Conservation (phyloP, 2,888 invertebrate species). For the Noctua fimbriata region DNA sequence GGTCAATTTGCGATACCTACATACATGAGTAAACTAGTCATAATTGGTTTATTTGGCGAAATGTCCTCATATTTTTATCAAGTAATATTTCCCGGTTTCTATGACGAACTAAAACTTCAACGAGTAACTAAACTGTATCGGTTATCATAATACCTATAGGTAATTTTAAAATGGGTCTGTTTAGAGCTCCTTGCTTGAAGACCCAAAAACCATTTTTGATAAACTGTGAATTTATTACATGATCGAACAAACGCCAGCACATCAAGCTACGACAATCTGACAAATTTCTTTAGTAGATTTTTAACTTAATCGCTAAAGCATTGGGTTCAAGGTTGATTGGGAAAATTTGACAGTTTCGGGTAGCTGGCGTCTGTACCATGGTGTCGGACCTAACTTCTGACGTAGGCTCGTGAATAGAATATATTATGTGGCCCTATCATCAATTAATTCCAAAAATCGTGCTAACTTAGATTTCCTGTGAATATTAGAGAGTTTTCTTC, state of each 20-base stretch:
- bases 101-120: neutral
- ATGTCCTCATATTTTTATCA: neutral
- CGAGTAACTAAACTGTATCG: neutral
- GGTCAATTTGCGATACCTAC: neutral
- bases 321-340: no score
- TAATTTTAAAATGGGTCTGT: neutral
- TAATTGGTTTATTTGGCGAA: neutral
- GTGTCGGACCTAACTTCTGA: neutral
- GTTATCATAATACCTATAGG: neutral
- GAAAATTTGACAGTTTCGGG: no score
- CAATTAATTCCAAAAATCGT: neutral
- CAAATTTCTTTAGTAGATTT: no score
- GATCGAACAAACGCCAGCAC: no score
- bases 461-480: neutral
- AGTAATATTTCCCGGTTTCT: neutral
- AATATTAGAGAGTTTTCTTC: neutral
- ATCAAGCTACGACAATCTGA: no score
- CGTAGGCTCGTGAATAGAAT: neutral
- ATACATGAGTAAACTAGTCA: neutral
- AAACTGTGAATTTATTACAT: neutral
- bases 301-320: no score
- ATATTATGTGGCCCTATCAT: neutral
- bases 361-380: no score
- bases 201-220: neutral
- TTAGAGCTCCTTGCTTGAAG: neutral